phyloP scores from a whole-genome alignment of 2,797 vertebrate genomes.

The Danio tinwini region DNA sequence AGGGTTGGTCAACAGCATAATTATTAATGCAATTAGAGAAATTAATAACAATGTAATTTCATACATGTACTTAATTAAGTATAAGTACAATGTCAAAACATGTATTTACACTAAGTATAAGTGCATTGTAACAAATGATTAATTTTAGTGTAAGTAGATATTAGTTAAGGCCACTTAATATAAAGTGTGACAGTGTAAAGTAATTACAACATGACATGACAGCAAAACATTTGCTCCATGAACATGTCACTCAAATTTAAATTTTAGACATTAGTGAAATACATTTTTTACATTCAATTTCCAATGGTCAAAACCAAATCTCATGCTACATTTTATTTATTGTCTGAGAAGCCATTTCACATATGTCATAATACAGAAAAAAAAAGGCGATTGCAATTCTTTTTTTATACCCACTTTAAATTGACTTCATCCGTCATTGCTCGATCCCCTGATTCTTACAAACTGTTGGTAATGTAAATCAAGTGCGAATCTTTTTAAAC shows the following conservation, averaged over 20 bases:
- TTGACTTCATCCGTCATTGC: constrained; percentile 18
- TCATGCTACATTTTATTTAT: not conserved
- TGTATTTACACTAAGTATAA: no score
- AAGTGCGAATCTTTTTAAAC: not conserved
- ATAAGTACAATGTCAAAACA: no score
- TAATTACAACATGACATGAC: not conserved
- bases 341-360: not conserved
- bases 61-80: no score
- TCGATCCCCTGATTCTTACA: not conserved
- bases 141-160: no score
- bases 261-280: not conserved
- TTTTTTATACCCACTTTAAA: not conserved
- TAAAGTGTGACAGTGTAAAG: not conserved
- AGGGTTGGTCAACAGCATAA: no score
- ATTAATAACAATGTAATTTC: no score
- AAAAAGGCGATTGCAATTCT: not conserved
- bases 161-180: no score
- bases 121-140: no score
- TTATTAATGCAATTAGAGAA: no score
- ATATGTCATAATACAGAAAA: not conserved
- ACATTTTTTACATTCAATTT: not conserved
- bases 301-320: not conserved
- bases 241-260: not conserved
- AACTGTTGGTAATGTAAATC: constrained; percentile 6
- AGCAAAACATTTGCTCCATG: not conserved